Percentiles rank a stretch among this genome's conserved stretches.
Conservation (phyloP, 2,888 invertebrate genomes). For the Diloba caeruleocephala region DNA sequence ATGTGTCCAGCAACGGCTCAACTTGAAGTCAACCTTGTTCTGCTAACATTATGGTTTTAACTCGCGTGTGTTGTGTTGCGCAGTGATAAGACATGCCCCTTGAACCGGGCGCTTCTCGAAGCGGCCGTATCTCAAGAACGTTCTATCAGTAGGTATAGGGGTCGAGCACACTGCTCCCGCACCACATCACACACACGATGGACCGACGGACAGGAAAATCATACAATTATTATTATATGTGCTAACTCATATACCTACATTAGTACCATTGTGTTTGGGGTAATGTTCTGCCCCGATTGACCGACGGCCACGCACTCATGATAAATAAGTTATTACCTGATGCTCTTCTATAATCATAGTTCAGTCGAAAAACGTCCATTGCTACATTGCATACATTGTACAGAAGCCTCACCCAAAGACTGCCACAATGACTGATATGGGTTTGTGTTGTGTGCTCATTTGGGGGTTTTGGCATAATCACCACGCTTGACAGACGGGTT, state of each 20-base stretch:
- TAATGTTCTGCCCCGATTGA: no score
- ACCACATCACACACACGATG: slow-evolving; percentile 15
- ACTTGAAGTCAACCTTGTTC: slow-evolving; percentile 20
- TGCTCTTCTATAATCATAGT: no score
- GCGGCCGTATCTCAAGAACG: slow-evolving; percentile 64
- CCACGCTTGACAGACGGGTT: no score
- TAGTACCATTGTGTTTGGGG: no score
- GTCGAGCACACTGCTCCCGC: slow-evolving; percentile 45
- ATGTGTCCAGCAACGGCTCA: slow-evolving; percentile 24
- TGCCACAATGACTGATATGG: no score
- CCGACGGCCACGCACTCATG: no score
- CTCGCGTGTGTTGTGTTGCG: neutral
- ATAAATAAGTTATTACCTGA: no score
- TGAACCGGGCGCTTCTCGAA: slow-evolving; percentile 65
- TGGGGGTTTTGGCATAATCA: no score
- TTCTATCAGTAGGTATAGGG: slow-evolving; percentile 53
- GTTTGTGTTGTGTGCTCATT: no score
- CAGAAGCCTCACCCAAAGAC: no score
- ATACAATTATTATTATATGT: slow-evolving; percentile 20
- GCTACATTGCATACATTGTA: no score
- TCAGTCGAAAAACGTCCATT: no score
- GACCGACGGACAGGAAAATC: slow-evolving; percentile 20
- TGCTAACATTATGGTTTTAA: slow-evolving; percentile 21
- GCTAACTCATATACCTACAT: neutral
- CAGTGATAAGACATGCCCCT: slow-evolving; percentile 66